phyloP scores from a whole-genome alignment of 2,113 vertebrate species.

The Alectura lathami region DNA sequence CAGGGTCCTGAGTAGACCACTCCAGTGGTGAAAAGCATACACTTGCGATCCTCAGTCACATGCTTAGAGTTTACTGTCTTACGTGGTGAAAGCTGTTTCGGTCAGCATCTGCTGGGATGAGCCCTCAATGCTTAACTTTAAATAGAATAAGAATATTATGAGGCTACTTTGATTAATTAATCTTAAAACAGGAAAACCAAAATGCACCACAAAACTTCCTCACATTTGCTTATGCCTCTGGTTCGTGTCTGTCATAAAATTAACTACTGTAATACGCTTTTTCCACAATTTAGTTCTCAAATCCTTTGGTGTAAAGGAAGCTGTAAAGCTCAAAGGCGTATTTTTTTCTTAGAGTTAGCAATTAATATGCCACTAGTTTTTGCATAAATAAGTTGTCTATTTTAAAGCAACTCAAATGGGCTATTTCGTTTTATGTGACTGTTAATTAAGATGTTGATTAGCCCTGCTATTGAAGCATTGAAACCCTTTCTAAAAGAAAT shows the following conservation, averaged over 20 bases:
- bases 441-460: slow-evolving; percentile 79
- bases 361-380: slow-evolving; percentile 64
- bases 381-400: slow-evolving; percentile 71
- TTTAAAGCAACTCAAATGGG: slow-evolving; percentile 67
- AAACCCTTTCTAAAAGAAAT: slow-evolving; percentile 59
- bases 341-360: slow-evolving; percentile 66
- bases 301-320: slow-evolving; percentile 33
- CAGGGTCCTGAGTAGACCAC: not conserved
- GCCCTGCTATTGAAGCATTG: slow-evolving; percentile 64
- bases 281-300: slow-evolving; percentile 27
- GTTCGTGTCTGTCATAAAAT: slow-evolving; percentile 53
- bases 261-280: slow-evolving; percentile 47
- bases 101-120: not conserved
- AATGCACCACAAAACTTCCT: slow-evolving; percentile 27
- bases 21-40: no score
- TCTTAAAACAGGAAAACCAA: not conserved
- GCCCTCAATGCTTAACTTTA: not conserved
- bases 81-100: not conserved
- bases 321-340: slow-evolving; percentile 54
- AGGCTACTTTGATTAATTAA: slow-evolving; percentile 18
- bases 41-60: accelerated
- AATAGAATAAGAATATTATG: not conserved
- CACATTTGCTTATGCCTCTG: not conserved
- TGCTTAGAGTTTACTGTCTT: not conserved
- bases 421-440: slow-evolving; percentile 74